Percentiles rank a stretch among this genome's conserved stretches.
phyloP scores from a whole-genome alignment of 2,888 invertebrate species.

The Rapana venosa region DNA sequence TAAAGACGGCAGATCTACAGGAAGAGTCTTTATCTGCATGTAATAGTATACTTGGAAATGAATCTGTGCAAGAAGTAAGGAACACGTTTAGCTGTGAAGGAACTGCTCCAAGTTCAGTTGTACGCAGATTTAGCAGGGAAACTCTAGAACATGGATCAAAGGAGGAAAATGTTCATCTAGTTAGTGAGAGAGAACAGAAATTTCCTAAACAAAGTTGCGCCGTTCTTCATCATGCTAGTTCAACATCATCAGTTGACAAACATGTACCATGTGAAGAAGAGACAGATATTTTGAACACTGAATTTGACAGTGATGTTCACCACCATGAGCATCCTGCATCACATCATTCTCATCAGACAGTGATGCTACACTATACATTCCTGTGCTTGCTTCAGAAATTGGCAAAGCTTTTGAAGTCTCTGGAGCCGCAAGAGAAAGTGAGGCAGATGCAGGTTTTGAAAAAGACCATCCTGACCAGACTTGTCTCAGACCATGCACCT shows the following conservation, averaged over 20 bases:
- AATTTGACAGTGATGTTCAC: not conserved
- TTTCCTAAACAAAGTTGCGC: not conserved
- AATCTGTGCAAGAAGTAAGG: not conserved
- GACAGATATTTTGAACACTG: not conserved
- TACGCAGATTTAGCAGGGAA: not conserved
- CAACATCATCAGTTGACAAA: not conserved
- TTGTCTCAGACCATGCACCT: not conserved
- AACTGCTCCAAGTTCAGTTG: not conserved
- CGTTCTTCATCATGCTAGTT: not conserved
- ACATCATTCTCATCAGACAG: not conserved
- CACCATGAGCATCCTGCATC: not conserved
- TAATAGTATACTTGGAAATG: not conserved
- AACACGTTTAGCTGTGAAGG: not conserved
- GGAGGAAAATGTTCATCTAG: not conserved
- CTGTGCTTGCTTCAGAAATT: slow-evolving; percentile 39
- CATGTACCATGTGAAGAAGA: not conserved
- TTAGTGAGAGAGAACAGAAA: not conserved
- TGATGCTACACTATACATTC: slow-evolving; percentile 10
- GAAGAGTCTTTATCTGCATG: not conserved
- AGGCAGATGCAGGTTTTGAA: not conserved
- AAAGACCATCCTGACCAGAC: not conserved
- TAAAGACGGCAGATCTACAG: not conserved
- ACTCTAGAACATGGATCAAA: not conserved
- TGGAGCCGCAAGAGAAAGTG: not conserved
- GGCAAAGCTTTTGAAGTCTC: slow-evolving; percentile 2